Percentiles rank a stretch among this genome's conserved stretches.
phyloP scores from a whole-genome alignment of 2,888 invertebrate genomes.

The Thelaira solivaga region DNA sequence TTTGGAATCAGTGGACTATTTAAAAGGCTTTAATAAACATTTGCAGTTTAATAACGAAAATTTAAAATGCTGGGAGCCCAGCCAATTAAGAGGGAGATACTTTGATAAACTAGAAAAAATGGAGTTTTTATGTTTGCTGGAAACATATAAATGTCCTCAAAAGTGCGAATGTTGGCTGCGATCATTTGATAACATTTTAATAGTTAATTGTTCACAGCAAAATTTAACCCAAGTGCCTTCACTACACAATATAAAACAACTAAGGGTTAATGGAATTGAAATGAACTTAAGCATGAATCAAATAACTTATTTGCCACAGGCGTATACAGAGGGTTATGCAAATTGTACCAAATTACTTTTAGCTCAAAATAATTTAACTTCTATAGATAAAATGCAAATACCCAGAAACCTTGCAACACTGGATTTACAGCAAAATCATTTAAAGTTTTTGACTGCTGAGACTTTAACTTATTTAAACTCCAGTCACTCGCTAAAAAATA shows the following conservation, averaged over 20 bases:
- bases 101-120: too few relatives aligned
- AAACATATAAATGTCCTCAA: too few relatives aligned
- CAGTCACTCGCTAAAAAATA: too few relatives aligned
- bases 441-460: slow-evolving; percentile 78
- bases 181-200: slow-evolving; percentile 77
- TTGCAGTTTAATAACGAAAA: slow-evolving; percentile 75
- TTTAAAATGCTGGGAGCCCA: slow-evolving; percentile 78
- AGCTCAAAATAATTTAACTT: slow-evolving; percentile 78
- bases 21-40: slow-evolving; percentile 75
- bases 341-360: slow-evolving; percentile 78
- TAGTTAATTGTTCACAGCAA: slow-evolving; percentile 79
- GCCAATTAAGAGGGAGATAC: too few relatives aligned
- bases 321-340: slow-evolving; percentile 75
- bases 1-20: slow-evolving; percentile 79
- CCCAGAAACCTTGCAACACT: slow-evolving; percentile 78
- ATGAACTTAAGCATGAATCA: slow-evolving; percentile 77
- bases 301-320: slow-evolving; percentile 74
- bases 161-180: slow-evolving; percentile 79
- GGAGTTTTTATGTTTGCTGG: too few relatives aligned
- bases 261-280: slow-evolving; percentile 74
- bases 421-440: slow-evolving; percentile 80
- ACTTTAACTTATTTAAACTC: slow-evolving; percentile 79
- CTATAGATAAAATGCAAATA: slow-evolving; percentile 75
- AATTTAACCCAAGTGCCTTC: slow-evolving; percentile 78
- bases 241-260: slow-evolving; percentile 69